Evolutionary conservation across 1,140 invertebrate genomes (phyloP), one percentile per base, ranked within the genome.

Genomic region (Megathymus violae): DNA sequence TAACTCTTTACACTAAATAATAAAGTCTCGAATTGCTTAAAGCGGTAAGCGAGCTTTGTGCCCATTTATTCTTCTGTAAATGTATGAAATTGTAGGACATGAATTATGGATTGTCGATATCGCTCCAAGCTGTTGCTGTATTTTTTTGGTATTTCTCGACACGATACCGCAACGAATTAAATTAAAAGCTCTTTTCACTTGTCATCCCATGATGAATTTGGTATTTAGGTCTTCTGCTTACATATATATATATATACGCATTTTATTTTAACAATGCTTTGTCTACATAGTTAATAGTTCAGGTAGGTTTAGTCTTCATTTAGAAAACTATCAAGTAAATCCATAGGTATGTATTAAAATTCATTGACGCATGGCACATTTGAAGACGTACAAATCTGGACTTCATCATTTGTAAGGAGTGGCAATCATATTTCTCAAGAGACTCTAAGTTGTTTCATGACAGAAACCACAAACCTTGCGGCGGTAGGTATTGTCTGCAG

Each of bases 81-180:
- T 78, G 79, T 91, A 89, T 91, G 78, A 89, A 88, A 89, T 91
- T 91, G 86, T 88, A 83, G 81, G 82, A 89, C 88, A 91, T 91
- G 88, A 91, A 91, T 91, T 91, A 91, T 91, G 85, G 86, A 91
- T 91, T 91, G 85, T 89, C 88, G 88, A 91, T 91, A 89, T 85
- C 82, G 88, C 85, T 88, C 80, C 85, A 89, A 91, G 88, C 88
- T 91, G 88, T 89, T 86, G 81, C 85, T 82, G 76, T 88, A 76
- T 88, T 87, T 90, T 89, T 89, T 83, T 87, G 74, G 72, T 82
- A 73, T 83, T 84, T 64, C 80, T 80, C 67, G 78, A 79, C 83
- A 81, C 84, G 79, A 83, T 82, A 88, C 86, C 85, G 78, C 85
- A 91, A 86, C 88, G 88, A 88, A 91, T 91, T 89, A 89, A 91